phyloP scores from a whole-genome alignment of 1,140 invertebrate genomes.

The Elymnias hypermnestra region DNA sequence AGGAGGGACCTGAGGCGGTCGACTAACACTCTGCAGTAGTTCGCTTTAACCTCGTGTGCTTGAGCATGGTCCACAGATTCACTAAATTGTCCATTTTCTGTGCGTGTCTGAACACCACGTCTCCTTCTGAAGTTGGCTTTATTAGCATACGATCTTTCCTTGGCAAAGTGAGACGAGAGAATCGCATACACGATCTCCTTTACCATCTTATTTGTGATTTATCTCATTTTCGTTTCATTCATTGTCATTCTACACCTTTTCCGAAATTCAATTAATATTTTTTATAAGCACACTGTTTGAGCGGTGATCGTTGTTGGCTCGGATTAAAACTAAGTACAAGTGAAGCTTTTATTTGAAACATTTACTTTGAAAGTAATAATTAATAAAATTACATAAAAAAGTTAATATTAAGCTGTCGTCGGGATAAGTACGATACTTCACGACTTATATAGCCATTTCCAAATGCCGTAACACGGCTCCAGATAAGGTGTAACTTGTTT shows the following conservation, averaged over 20 bases:
- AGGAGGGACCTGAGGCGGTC: slow-evolving; percentile 6
- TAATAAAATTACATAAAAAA: too few species aligned
- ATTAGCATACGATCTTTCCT: slow-evolving; percentile 35
- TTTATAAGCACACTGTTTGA: too few species aligned
- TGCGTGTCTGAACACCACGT: slow-evolving; percentile 18
- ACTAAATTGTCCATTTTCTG: slow-evolving; percentile 30
- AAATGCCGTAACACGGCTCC: too few species aligned
- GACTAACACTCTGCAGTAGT: slow-evolving; percentile 8
- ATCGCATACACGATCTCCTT: slow-evolving; percentile 62
- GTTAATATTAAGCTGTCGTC: too few species aligned
- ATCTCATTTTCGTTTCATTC: slow-evolving; percentile 42
- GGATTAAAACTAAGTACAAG: too few species aligned
- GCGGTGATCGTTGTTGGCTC: slow-evolving; percentile 28
- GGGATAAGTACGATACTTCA: too few species aligned
- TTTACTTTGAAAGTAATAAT: too few species aligned
- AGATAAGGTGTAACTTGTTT: too few species aligned
- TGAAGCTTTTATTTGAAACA: too few species aligned
- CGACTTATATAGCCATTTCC: too few species aligned
- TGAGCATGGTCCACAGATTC: slow-evolving; percentile 57
- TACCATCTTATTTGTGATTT: slow-evolving; percentile 55
- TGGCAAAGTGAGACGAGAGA: slow-evolving; percentile 36
- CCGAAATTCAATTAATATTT: too few species aligned
- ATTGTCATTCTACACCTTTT: slow-evolving; percentile 26
- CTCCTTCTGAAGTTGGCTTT: slow-evolving; percentile 40
- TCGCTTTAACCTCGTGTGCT: slow-evolving; percentile 60